phyloP scores from a whole-genome alignment of 2,113 vertebrate species.

The Megaptera novaeangliae region DNA sequence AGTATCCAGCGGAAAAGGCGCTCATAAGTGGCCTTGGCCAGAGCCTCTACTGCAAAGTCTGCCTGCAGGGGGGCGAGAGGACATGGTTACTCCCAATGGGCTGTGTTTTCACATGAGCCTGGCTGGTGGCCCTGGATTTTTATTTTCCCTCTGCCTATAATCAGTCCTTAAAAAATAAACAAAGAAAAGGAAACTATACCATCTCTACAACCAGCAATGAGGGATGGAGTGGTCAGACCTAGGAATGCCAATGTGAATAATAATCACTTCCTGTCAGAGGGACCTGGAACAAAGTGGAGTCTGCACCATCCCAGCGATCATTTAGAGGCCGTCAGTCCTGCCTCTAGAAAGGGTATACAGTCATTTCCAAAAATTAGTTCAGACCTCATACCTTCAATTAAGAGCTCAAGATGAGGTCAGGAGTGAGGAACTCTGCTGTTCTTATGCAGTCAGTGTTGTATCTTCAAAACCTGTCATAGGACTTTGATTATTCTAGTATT shows the following conservation, averaged over 20 bases:
- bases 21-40: constrained; percentile 96
- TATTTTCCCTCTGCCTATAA: neutral
- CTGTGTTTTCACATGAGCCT: neutral
- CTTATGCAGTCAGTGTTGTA: neutral
- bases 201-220: neutral
- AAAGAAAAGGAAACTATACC: neutral
- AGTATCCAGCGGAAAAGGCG: constrained; percentile 96
- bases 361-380: neutral
- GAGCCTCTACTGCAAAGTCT: constrained; percentile 92
- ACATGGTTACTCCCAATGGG: accelerated
- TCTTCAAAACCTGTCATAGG: neutral
- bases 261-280: neutral
- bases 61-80: constrained; percentile 79
- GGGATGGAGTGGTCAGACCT: neutral
- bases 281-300: neutral
- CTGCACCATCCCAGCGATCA: neutral
- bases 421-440: neutral
- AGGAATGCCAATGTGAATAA: neutral
- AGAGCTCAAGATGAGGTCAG: neutral
- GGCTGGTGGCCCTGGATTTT: accelerated
- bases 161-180: neutral
- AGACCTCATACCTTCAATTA: neutral
- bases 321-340: neutral
- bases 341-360: neutral
- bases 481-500: neutral